Evolutionary conservation across 2,888 invertebrate genomes (phyloP).

Genomic region (Mimumesa dahlbomi): DNA sequence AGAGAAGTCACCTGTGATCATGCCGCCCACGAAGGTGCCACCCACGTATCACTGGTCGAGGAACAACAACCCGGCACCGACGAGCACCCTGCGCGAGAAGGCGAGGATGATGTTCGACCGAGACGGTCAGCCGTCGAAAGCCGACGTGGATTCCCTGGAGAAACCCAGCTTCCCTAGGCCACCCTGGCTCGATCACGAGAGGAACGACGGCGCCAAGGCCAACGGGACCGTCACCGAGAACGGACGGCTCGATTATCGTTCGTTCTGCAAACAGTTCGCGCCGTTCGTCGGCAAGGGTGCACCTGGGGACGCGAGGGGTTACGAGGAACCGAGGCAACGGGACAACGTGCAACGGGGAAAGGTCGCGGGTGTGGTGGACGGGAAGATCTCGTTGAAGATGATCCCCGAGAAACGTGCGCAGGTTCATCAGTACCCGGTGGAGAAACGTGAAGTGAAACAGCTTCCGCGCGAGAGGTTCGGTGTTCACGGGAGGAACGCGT

Average conservation of each 20-base stretch:
- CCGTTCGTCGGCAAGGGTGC: conserved; percentile 56
- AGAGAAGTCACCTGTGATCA: conserved; percentile 56
- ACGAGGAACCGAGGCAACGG: conserved; percentile 21
- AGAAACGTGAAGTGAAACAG: conserved; percentile 2
- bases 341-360: not conserved
- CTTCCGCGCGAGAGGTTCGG: conserved; percentile 11
- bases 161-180: conserved; percentile 47
- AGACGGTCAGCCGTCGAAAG: not conserved
- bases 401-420: conserved; percentile 33
- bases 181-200: conserved; percentile 57
- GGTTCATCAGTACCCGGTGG: conserved; percentile 9
- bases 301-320: conserved; percentile 19
- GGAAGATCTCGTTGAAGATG: conserved; percentile 55
- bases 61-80: conserved; percentile 14
- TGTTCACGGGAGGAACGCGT: not conserved
- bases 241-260: conserved; percentile 68
- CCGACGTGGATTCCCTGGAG: conserved; percentile 11
- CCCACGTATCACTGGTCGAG: conserved; percentile 46
- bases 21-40: conserved; percentile 49
- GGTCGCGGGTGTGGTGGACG: conserved; percentile 42
- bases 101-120: conserved; percentile 46
- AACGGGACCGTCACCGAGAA: conserved; percentile 57
- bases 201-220: conserved; percentile 23
- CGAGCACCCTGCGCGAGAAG: conserved; percentile 43
- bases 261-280: conserved; percentile 71